Evolutionary conservation across 2,888 invertebrate species (phyloP).

Genomic region (Sericinus montela): DNA sequence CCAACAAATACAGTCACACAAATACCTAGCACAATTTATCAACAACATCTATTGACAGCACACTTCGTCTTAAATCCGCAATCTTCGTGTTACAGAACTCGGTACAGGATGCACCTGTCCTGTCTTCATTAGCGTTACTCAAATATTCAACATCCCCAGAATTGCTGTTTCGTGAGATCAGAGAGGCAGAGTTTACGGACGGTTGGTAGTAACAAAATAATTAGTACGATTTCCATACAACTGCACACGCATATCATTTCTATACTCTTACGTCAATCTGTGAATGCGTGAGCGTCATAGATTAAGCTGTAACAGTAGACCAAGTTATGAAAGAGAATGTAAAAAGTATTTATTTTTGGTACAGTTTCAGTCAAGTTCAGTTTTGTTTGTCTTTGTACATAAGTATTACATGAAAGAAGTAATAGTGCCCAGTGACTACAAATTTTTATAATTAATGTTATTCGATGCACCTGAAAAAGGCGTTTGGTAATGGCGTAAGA

Average conservation of each 20-base stretch:
- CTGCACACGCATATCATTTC: not conserved
- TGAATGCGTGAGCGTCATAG: not conserved
- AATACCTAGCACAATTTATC: too few species aligned
- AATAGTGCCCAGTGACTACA: too few species aligned
- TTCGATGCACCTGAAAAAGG: too few species aligned
- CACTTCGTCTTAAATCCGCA: not conserved
- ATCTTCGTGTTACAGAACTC: not conserved
- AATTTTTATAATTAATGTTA: too few species aligned
- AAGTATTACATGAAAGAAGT: too few species aligned
- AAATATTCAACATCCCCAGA: not conserved
- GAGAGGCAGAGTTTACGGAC: constrained; percentile 9
- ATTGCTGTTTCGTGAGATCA: not conserved
- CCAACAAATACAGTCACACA: too few species aligned
- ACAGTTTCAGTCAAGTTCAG: too few species aligned
- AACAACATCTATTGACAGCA: not conserved
- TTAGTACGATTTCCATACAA: constrained; percentile 9
- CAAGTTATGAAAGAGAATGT: too few species aligned
- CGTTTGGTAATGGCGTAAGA: too few species aligned
- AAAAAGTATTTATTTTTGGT: too few species aligned
- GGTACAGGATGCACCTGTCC: constrained; percentile 16
- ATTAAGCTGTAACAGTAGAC: not conserved
- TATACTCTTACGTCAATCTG: constrained; percentile 1
- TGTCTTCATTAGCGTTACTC: constrained; percentile 3
- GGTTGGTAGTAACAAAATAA: constrained; percentile 12
- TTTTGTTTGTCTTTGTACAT: too few species aligned